These are phyloP conservation scores for Thereva unica DNA, from an alignment of 2,888 invertebrate species.

Conservation along the genomic window DNA sequence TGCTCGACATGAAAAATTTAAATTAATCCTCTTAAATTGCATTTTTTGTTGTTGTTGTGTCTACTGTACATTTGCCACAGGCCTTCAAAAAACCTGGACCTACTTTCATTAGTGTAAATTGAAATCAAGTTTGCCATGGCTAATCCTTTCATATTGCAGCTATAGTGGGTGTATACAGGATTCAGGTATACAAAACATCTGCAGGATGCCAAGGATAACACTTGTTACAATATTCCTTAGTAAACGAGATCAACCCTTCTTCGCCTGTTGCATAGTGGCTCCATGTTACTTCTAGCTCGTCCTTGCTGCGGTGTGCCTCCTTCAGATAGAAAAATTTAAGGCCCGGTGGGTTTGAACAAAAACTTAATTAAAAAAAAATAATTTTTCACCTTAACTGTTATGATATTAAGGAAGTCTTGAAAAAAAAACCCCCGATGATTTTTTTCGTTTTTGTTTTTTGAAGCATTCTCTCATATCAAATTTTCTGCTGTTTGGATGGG, in stretches of 20 bases:
- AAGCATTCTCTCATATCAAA: constrained; percentile 13
- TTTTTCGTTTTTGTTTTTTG: not conserved
- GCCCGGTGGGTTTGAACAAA: constrained; percentile 7
- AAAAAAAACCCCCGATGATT: not conserved
- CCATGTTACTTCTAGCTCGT: constrained; percentile 10
- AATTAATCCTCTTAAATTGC: constrained; percentile 28
- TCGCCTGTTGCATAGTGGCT: constrained; percentile 24
- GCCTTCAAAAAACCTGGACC: constrained; percentile 14
- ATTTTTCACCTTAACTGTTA: constrained; percentile 21
- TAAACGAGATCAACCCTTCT: constrained; percentile 21
- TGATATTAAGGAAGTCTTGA: constrained; percentile 32
- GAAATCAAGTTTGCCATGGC: constrained; percentile 28
- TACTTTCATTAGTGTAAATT: constrained; percentile 33
- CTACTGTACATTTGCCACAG: not conserved
- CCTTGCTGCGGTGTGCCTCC: constrained; percentile 6
- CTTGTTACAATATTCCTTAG: constrained; percentile 14
- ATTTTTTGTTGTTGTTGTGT: too few species aligned
- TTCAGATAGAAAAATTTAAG: constrained; percentile 19
- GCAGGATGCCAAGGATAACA: not conserved
- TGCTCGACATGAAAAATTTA: constrained; percentile 20
- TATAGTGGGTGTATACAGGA: constrained; percentile 1
- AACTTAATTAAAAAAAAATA: constrained; percentile 32
- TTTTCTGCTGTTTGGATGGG: constrained; percentile 15
- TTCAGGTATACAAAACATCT: not conserved
- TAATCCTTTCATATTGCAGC: constrained; percentile 29